Evolutionary conservation across 2,797 vertebrate genomes (phyloP).

Genomic region (Loris lydekkerianus): DNA sequence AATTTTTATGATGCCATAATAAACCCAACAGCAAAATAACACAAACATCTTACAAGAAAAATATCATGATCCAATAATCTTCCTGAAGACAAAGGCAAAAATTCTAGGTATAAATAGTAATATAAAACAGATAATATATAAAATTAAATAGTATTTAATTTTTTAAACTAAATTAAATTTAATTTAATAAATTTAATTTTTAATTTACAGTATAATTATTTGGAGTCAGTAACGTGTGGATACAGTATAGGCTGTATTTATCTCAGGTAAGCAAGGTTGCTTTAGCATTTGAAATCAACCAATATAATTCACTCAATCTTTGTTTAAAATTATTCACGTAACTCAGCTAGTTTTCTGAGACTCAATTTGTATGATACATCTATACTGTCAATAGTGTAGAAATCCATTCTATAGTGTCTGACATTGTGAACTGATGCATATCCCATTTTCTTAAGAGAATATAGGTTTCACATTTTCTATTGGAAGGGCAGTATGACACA

Average conservation of each 20-base stretch:
- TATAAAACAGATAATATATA: not conserved
- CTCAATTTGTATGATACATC: not conserved
- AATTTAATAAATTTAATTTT: too few species aligned
- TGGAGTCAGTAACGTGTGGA: too few species aligned
- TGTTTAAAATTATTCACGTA: not conserved
- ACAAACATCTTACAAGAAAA: not conserved
- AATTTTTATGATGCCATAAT: not conserved
- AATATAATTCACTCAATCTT: not conserved
- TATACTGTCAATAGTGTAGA: not conserved
- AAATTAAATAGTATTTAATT: not conserved
- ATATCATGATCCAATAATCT: not conserved
- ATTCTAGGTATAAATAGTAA: not conserved
- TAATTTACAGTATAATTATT: too few species aligned
- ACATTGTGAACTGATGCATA: not conserved
- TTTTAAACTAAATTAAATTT: too few species aligned
- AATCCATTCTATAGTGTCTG: not conserved
- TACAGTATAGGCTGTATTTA: not conserved
- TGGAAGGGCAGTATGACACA: not conserved
- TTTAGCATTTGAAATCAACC: not conserved
- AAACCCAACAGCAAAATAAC: not conserved
- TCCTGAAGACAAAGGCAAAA: constrained; percentile 19
- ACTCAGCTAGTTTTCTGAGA: not conserved
- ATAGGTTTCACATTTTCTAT: not conserved
- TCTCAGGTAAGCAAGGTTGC: not conserved
- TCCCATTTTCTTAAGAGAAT: not conserved